Conservation (phyloP, 2,113 vertebrate species). For the Calyptomena viridis region DNA sequence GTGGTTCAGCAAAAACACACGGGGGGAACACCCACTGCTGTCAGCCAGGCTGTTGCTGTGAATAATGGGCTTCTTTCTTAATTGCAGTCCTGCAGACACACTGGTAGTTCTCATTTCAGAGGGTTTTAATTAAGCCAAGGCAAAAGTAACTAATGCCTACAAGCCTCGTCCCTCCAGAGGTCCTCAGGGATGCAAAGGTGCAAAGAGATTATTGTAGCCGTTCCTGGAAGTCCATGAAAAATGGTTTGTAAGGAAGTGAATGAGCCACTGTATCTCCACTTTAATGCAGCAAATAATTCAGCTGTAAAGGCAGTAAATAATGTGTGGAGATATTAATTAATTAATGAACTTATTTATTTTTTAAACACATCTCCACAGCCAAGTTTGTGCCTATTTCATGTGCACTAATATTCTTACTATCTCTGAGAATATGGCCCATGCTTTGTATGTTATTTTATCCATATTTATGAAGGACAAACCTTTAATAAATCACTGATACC, state of each 20-base stretch:
- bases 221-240: not conserved
- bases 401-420: fast-evolving
- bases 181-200: conserved; percentile 64
- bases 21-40: conserved; percentile 53
- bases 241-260: not conserved
- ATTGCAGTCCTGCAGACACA: conserved; percentile 2
- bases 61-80: conserved; percentile 51
- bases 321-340: fast-evolving
- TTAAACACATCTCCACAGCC: not conserved
- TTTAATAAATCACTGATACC: too few relatives aligned
- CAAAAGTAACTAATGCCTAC: conserved; percentile 14
- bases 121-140: conserved; percentile 61
- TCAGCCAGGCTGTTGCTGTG: conserved; percentile 11
- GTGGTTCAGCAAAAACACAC: not conserved
- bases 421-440: not conserved
- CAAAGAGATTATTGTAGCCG: not conserved
- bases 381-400: not conserved
- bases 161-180: conserved; percentile 49
- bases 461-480: not conserved
- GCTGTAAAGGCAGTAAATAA: not conserved
- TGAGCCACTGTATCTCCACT: not conserved
- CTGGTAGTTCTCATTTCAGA: not conserved
- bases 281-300: not conserved
- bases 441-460: not conserved
- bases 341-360: not conserved